These are phyloP conservation scores for Peromyscus californicus DNA, from an alignment of 2,113 vertebrate species.

Conservation along the genomic window DNA sequence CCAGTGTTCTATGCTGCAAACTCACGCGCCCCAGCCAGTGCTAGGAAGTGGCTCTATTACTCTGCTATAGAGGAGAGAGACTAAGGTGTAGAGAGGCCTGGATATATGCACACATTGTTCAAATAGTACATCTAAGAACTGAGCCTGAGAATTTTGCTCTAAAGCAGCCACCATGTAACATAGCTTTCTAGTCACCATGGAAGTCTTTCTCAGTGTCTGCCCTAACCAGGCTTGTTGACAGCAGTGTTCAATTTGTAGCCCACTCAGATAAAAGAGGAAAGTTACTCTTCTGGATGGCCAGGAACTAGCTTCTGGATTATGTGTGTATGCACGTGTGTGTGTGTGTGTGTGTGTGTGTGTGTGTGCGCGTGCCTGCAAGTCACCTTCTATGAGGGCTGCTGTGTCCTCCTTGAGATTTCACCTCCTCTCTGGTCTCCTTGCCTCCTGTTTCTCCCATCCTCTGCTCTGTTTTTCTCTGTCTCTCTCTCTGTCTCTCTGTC, in stretches of 20 bases:
- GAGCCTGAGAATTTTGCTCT: neutral
- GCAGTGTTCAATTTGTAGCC: neutral
- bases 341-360: neutral
- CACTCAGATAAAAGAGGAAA: slow-evolving; percentile 24
- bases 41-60: neutral
- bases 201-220: slow-evolving; percentile 42
- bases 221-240: neutral
- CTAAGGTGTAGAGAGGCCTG: neutral
- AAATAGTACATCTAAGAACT: accelerated
- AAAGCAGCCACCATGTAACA: neutral
- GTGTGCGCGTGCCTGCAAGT: no score
- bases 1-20: neutral
- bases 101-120: no score
- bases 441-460: neutral
- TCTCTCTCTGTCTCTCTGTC: neutral
- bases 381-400: neutral
- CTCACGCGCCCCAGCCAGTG: neutral
- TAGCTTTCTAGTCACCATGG: neutral
- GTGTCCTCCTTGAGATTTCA: neutral
- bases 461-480: neutral
- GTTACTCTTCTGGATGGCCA: neutral
- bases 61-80: neutral
- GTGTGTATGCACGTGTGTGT: neutral
- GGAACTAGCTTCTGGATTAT: accelerated
- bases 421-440: neutral